Percentiles rank a stretch among this genome's conserved stretches.
Evolutionary conservation across 1,140 invertebrate species (phyloP).

Genomic region (Leptoteleia sp.): DNA sequence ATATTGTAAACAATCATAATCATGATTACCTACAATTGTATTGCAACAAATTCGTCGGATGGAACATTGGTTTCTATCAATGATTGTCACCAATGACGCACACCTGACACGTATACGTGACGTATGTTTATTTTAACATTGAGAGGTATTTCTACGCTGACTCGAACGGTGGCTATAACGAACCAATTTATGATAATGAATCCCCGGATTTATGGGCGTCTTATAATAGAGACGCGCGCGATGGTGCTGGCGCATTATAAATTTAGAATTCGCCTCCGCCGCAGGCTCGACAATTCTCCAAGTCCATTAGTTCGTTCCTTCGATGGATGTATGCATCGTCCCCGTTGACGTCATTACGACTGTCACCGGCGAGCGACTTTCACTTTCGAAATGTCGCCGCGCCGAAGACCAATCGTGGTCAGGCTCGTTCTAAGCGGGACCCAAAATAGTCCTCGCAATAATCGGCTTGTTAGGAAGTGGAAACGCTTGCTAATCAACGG

Average conservation of each 20-base stretch:
- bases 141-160: slow-evolving; percentile 66
- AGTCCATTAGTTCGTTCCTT: slow-evolving; percentile 69
- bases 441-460: slow-evolving; percentile 28
- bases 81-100: slow-evolving; percentile 22
- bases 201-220: slow-evolving; percentile 72
- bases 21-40: no score
- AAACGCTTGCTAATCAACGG: slow-evolving; percentile 8
- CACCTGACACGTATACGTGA: slow-evolving; percentile 27
- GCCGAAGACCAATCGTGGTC: slow-evolving; percentile 19
- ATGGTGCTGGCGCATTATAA: slow-evolving; percentile 70
- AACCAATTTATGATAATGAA: slow-evolving; percentile 79
- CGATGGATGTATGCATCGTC: slow-evolving; percentile 71
- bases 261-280: slow-evolving; percentile 74
- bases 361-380: slow-evolving; percentile 54
- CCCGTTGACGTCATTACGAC: slow-evolving; percentile 69
- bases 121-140: slow-evolving; percentile 50
- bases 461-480: slow-evolving; percentile 32
- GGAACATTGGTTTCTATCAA: slow-evolving; percentile 1
- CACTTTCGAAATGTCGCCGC: slow-evolving; percentile 50
- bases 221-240: slow-evolving; percentile 76
- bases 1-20: no score
- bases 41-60: no score
- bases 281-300: slow-evolving; percentile 67
- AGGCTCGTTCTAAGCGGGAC: not conserved
- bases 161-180: slow-evolving; percentile 70